These are phyloP conservation scores for Muntiacus muntjak DNA, from an alignment of 2,113 vertebrate genomes.

Conservation along the genomic window DNA sequence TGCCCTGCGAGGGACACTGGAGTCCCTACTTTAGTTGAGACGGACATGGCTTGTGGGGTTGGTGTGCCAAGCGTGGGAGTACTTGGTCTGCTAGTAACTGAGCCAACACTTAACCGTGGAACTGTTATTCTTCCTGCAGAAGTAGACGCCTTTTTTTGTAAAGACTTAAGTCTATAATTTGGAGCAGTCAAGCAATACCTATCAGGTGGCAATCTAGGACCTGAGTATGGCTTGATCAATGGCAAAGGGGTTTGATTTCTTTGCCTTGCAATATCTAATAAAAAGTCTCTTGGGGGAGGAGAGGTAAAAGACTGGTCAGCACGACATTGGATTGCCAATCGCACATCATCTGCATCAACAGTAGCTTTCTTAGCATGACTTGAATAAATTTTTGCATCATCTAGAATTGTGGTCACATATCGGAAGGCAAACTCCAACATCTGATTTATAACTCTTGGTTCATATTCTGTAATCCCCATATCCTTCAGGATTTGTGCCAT, in stretches of 20 bases:
- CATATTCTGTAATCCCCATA: constrained; percentile 98
- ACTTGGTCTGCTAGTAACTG: constrained; percentile 82
- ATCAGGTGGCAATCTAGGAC: constrained; percentile 93
- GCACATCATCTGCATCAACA: constrained; percentile 94
- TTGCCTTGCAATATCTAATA: constrained; percentile 94
- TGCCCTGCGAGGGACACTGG: constrained; percentile 91
- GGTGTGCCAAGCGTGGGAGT: constrained; percentile 79
- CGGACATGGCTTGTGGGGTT: constrained; percentile 76
- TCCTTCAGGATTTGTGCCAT: constrained; percentile 99
- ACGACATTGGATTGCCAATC: constrained; percentile 93
- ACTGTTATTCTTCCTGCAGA: constrained; percentile 81
- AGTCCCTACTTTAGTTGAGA: constrained; percentile 86
- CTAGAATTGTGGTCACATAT: constrained; percentile 96
- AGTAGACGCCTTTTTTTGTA: constrained; percentile 93
- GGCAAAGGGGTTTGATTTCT: constrained; percentile 94
- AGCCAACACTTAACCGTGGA: constrained; percentile 80
- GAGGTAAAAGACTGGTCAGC: constrained; percentile 97
- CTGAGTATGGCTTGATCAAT: constrained; percentile 93
- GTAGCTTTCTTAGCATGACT: constrained; percentile 94
- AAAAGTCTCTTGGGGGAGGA: constrained; percentile 92
- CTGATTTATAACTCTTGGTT: constrained; percentile 97
- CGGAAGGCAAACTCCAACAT: constrained; percentile 97
- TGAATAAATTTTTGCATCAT: constrained; percentile 97
- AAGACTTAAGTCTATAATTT: constrained; percentile 93
- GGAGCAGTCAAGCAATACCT: constrained; percentile 95